Evolutionary conservation across 1,140 invertebrate species (phyloP), one percentile per base, ranked within the genome.

Genomic region (Prorops nasuta): DNA sequence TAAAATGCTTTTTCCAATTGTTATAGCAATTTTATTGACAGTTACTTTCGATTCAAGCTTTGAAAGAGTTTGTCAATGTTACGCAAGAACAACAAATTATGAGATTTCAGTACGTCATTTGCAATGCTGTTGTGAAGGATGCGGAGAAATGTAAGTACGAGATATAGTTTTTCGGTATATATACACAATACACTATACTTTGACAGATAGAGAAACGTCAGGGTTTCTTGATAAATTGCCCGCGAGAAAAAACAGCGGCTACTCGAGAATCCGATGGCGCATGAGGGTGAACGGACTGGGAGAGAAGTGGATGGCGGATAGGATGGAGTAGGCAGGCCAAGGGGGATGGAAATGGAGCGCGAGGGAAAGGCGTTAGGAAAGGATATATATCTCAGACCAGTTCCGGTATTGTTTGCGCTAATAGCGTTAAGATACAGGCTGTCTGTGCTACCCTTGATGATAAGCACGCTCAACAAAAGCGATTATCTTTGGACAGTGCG

Each of bases 341-440:
- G 46, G 57, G 51, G 58, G 43, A 50, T 48, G 38, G 24, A 42
- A 49, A 35, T 53, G 49, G 47, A 38, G 36, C 24, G 43, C 24
- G 28, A 41, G 54, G 38, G 52, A 51, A 52, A 72, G 69, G 70
- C 72, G 69, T 74, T 75, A 69, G 74, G 60, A 53, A 69, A 65
- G 71, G 71, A 70, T n/a, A 77, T 78, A 69, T 66, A 71, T 67
- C 63, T 64, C 60, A 62, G 62, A 59, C 69, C 59, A 59, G 66
- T 75, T 74, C 73, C 75, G 74, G 72, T 70, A 76, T 75, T 67
- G 73, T 72, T 69, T 58, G 63, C 67, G 65, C 67, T 76, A 76
- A 76, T 77, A 75, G 71, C 69, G 60, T 59, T 54, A 57, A 75
- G 72, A 77, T 69, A 76, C 64, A 70, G 54, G 16, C 16, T 4